phyloP scores from a whole-genome alignment of 2,113 vertebrate genomes.

The Odocoileus hemionus region DNA sequence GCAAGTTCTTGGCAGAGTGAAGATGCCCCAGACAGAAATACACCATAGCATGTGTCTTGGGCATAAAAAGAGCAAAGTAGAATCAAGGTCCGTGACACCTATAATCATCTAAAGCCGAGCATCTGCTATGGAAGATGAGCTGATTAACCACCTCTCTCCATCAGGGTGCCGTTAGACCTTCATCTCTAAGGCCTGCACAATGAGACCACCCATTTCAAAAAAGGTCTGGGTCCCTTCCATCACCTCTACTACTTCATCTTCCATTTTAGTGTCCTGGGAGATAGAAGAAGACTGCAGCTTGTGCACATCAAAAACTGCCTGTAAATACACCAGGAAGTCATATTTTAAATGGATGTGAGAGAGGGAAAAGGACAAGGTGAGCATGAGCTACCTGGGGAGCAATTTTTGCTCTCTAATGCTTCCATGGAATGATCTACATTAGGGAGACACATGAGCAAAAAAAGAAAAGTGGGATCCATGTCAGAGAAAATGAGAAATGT shows the following conservation, averaged over 20 bases:
- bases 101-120: background rate
- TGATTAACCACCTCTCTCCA: background rate
- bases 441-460: background rate
- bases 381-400: background rate
- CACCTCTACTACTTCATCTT: fast-evolving
- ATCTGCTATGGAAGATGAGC: too few relatives aligned
- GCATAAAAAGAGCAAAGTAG: background rate
- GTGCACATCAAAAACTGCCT: background rate
- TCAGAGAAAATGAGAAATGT: background rate
- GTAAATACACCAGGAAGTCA: background rate
- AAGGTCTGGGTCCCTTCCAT: background rate
- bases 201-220: background rate
- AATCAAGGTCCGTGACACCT: background rate
- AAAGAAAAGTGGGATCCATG: background rate
- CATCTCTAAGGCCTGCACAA: fast-evolving
- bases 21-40: background rate
- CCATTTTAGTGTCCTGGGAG: background rate
- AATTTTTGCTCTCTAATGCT: background rate
- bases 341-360: background rate
- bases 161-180: fast-evolving
- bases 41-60: background rate
- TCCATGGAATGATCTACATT: background rate
- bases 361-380: background rate
- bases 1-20: background rate
- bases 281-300: background rate